A percentile compares a stretch with the other conserved stretches of the same genome.
Evolutionary conservation across 2,888 invertebrate species (phyloP).

Genomic region (Arenicola marina): DNA sequence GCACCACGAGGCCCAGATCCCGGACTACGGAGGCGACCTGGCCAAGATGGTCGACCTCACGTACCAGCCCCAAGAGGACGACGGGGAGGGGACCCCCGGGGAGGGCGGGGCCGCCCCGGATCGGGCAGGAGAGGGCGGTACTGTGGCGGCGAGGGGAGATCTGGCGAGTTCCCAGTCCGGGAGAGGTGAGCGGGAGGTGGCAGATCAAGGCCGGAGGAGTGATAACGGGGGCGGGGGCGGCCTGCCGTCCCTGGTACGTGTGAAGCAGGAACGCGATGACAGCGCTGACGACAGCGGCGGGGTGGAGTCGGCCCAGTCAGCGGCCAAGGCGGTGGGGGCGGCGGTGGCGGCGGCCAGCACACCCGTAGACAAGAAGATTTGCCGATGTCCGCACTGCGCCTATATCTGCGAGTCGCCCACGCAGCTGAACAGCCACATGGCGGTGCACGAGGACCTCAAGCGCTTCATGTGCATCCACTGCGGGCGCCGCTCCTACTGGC

Average conservation of each 20-base stretch:
- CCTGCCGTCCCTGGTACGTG: no score
- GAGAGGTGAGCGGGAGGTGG: no score
- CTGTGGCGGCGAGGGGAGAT: no score
- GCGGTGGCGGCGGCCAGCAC: neutral
- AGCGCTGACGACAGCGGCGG: neutral
- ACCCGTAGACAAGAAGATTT: neutral
- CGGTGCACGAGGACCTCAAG: conserved; percentile 54
- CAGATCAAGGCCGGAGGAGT: no score
- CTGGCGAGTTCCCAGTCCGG: no score
- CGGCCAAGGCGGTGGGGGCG: neutral
- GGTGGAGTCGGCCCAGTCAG: conserved; percentile 11
- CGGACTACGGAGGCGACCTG: conserved; percentile 2
- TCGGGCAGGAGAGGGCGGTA: neutral
- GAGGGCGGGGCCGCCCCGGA: neutral
- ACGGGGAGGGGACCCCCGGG: neutral
- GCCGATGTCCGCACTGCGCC: conserved; percentile 25
- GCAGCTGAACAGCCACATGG: conserved; percentile 52
- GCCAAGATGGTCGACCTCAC: conserved; percentile 7
- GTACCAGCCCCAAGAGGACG: neutral
- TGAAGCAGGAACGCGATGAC: neutral
- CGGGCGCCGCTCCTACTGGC: conserved; percentile 57
- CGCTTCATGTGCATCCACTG: conserved; percentile 55
- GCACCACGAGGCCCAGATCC: conserved; percentile 56
- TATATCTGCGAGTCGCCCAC: conserved; percentile 40
- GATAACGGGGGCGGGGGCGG: no score